Conservation (phyloP, 2,797 vertebrate genomes). For the Bufotes viridis region DNA sequence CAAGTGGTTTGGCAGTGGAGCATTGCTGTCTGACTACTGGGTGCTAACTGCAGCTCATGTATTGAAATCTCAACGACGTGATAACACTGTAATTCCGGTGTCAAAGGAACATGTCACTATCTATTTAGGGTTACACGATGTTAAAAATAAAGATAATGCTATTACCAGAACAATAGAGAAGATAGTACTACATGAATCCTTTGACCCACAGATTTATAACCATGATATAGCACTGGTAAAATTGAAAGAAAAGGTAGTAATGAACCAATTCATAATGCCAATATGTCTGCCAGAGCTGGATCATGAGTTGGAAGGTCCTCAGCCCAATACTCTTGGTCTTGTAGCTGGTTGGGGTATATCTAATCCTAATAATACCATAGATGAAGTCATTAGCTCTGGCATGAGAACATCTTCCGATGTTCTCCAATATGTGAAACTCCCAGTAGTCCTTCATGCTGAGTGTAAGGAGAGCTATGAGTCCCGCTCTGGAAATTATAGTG, state of each 20-base stretch:
- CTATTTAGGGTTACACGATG: conserved; percentile 84
- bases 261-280: conserved; percentile 78
- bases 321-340: conserved; percentile 83
- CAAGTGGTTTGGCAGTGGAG: conserved; percentile 93
- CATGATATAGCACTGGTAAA: conserved; percentile 92
- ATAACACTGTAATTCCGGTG: conserved; percentile 83
- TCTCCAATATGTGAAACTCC: conserved; percentile 92
- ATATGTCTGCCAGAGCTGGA: conserved; percentile 83
- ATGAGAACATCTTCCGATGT: conserved; percentile 80
- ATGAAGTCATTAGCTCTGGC: conserved; percentile 74
- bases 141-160: conserved; percentile 77
- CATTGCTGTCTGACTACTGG: conserved; percentile 88
- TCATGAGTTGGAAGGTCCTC: conserved; percentile 74
- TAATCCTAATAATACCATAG: conserved; percentile 81
- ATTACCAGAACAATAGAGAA: conserved; percentile 79
- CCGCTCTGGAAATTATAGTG: conserved; percentile 87
- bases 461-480: conserved; percentile 90
- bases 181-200: conserved; percentile 87
- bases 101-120: conserved; percentile 83
- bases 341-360: conserved; percentile 97
- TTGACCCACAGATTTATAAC: conserved; percentile 91
- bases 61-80: conserved; percentile 88
- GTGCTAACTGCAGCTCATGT: conserved; percentile 92
- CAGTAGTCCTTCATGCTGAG: conserved; percentile 87
- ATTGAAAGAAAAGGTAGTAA: conserved; percentile 78